A percentile compares a stretch with the other conserved stretches of the same genome.
Evolutionary conservation across 2,888 invertebrate species (phyloP).

Genomic region (Cheilosia impressa): DNA sequence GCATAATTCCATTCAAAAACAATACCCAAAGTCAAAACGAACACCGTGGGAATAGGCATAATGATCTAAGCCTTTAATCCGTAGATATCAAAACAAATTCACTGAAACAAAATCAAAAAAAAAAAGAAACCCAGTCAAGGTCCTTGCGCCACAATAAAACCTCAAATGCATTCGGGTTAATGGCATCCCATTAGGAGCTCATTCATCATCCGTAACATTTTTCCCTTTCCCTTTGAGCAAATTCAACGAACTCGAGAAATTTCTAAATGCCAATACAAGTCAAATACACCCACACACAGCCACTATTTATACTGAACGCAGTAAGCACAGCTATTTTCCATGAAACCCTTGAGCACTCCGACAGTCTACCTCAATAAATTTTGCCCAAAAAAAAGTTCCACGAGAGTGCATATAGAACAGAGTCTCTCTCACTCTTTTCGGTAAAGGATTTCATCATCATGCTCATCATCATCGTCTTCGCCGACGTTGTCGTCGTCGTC

Average conservation of each 20-base stretch:
- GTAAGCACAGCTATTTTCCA: not conserved
- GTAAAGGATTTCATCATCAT: slow-evolving; percentile 59
- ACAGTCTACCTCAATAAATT: slow-evolving; percentile 70
- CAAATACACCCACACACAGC: slow-evolving; percentile 42
- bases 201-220: slow-evolving; percentile 35
- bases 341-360: slow-evolving; percentile 15
- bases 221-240: not conserved
- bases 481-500: slow-evolving; percentile 18
- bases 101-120: too few species aligned
- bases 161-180: slow-evolving; percentile 32
- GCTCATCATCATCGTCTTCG: slow-evolving; percentile 20
- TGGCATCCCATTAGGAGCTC: slow-evolving; percentile 49
- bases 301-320: slow-evolving; percentile 15
- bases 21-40: too few species aligned
- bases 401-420: slow-evolving; percentile 8
- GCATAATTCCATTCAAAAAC: too few species aligned
- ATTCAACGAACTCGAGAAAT: slow-evolving; percentile 47
- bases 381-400: slow-evolving; percentile 27
- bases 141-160: slow-evolving; percentile 13
- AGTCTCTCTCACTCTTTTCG: slow-evolving; percentile 33
- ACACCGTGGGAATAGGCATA: too few species aligned
- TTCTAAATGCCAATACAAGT: slow-evolving; percentile 59
- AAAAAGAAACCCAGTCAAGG: slow-evolving; percentile 4
- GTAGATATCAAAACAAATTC: too few species aligned
- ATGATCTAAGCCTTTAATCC: too few species aligned